Evolutionary conservation across 2,797 vertebrate genomes (phyloP).

Genomic region (Orientallactaga sibirica): DNA sequence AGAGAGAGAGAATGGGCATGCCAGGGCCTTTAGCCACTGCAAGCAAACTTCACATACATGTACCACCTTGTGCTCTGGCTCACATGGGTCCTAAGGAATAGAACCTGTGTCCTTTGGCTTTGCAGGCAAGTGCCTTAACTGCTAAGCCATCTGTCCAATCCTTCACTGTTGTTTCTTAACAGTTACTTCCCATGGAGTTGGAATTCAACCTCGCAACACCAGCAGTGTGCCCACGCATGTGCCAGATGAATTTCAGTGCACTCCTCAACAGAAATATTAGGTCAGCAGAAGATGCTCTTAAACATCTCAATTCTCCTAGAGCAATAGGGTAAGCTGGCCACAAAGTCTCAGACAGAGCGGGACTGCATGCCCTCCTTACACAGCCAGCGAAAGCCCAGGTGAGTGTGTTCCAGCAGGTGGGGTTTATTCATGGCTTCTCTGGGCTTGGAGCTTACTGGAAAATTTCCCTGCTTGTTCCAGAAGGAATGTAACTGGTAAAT

Average conservation of each 20-base stretch:
- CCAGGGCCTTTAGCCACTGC: no score
- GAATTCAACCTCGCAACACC: no score
- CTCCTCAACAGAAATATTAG: not conserved
- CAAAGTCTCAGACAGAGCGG: not conserved
- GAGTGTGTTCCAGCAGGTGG: not conserved
- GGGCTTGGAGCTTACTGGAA: not conserved
- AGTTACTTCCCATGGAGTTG: no score
- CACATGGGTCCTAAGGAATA: no score
- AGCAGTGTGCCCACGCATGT: not conserved
- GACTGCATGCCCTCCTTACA: not conserved
- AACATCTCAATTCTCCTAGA: slow-evolving; percentile 11
- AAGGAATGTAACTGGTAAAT: slow-evolving; percentile 37
- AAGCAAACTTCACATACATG: no score
- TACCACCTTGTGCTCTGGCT: no score
- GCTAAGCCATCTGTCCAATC: no score
- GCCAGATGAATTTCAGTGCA: slow-evolving; percentile 5
- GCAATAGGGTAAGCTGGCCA: not conserved
- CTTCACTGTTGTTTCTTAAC: no score
- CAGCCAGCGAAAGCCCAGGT: no score
- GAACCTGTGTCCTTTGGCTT: no score
- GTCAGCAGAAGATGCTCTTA: not conserved
- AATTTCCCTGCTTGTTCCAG: slow-evolving; percentile 11
- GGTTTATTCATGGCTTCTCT: not conserved
- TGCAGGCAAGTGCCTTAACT: no score
- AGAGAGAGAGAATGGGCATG: no score